Percentiles rank a stretch among this genome's conserved stretches.
These are phyloP conservation scores for Sepiola atlantica DNA, from an alignment of 2,888 invertebrate genomes.

Conservation along the genomic window DNA sequence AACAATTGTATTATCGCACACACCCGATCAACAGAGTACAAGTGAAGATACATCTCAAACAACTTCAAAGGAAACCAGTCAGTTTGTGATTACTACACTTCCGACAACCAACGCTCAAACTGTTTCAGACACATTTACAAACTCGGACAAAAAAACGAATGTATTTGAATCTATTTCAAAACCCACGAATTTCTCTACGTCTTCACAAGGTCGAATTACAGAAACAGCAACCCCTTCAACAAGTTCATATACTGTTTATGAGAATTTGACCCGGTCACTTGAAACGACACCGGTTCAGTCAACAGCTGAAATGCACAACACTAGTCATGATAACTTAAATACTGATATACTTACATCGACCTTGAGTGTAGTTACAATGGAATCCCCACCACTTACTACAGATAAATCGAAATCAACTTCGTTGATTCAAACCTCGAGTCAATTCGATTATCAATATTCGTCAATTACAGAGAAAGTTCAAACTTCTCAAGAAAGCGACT, in stretches of 20 bases:
- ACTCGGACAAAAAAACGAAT: not conserved
- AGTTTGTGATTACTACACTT: not conserved
- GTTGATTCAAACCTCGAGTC: not conserved
- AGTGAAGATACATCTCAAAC: not conserved
- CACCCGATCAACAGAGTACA: not conserved
- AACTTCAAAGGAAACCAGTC: not conserved
- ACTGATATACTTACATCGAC: not conserved
- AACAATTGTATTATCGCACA: not conserved
- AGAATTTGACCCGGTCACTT: not conserved
- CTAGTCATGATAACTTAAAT: not conserved
- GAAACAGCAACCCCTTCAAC: too few relatives aligned
- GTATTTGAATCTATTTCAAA: not conserved
- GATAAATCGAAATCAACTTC: not conserved
- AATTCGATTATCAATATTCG: not conserved
- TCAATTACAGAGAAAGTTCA: not conserved
- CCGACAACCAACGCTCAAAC: not conserved
- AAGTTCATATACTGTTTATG: not conserved
- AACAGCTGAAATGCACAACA: not conserved
- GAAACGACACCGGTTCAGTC: not conserved
- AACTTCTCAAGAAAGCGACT: not conserved
- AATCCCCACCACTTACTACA: not conserved
- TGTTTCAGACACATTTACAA: not conserved
- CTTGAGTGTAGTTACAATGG: not conserved
- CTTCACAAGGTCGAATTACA: not conserved
- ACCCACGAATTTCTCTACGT: not conserved